Percentiles rank a stretch among this genome's conserved stretches.
phyloP scores from a whole-genome alignment of 2,888 invertebrate genomes.

The Blera fallax region DNA sequence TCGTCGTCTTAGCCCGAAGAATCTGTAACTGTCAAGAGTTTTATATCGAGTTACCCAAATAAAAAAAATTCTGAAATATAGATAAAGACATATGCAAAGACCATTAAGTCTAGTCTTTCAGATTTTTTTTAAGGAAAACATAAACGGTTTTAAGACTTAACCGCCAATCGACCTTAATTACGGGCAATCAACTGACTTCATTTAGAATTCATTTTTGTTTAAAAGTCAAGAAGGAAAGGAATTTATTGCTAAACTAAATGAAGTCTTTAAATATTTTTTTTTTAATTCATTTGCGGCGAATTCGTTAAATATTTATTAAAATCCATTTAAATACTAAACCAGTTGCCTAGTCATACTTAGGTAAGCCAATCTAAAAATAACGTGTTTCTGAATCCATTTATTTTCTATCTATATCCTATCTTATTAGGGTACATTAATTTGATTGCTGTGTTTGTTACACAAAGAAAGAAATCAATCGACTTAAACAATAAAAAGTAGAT shows the following conservation, averaged over 20 bases:
- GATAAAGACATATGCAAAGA: no score
- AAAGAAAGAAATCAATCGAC: no score
- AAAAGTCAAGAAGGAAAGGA: neutral
- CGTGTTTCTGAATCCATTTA: neutral
- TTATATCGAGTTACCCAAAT: no score
- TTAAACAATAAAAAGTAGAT: no score
- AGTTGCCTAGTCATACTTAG: neutral
- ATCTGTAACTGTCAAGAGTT: no score
- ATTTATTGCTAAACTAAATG: neutral
- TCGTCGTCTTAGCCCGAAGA: no score
- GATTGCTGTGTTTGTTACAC: no score
- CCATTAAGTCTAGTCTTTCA: no score
- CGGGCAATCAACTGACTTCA: neutral
- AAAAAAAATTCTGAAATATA: no score
- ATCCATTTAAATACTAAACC: neutral
- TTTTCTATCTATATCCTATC: neutral
- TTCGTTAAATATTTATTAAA: slow-evolving; percentile 10
- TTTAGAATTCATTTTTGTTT: neutral
- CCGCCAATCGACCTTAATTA: slow-evolving; percentile 10
- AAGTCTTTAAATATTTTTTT: neutral
- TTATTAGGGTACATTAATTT: no score
- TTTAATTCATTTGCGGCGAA: neutral
- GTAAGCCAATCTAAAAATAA: neutral
- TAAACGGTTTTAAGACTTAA: no score
- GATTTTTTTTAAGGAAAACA: no score